phyloP scores from a whole-genome alignment of 2,797 vertebrate species.

The Sphenopsis melanotis region DNA sequence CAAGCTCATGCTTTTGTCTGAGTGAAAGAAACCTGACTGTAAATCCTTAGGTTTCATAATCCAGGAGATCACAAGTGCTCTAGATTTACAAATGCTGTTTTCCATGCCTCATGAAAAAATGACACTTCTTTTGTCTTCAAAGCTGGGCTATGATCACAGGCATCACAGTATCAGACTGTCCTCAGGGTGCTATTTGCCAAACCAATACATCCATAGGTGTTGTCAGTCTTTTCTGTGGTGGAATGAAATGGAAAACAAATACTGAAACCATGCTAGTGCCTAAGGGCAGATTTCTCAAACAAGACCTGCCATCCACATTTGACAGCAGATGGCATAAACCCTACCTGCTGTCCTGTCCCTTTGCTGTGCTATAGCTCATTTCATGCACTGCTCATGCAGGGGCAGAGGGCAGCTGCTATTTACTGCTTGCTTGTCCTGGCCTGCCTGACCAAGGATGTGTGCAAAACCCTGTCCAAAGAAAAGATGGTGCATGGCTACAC shows the following conservation, averaged over 20 bases:
- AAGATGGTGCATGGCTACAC: not conserved
- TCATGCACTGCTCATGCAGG: not conserved
- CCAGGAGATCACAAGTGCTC: not conserved
- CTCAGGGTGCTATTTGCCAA: not conserved
- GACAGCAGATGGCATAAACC: not conserved
- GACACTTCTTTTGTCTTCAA: not conserved
- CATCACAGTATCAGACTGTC: not conserved
- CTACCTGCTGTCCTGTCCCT: not conserved
- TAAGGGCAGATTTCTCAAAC: not conserved
- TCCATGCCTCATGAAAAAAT: not conserved
- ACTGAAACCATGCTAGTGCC: not conserved
- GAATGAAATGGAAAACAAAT: no score
- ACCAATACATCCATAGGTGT: not conserved
- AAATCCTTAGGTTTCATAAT: not conserved
- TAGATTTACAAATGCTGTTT: not conserved
- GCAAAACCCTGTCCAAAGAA: not conserved
- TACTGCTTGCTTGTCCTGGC: not conserved
- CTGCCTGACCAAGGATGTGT: not conserved
- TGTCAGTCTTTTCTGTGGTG: not conserved
- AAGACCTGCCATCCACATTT: not conserved
- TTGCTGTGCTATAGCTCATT: not conserved
- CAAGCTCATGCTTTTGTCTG: not conserved
- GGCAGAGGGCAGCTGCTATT: not conserved
- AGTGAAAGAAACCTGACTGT: not conserved
- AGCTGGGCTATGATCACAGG: not conserved